phyloP scores from a whole-genome alignment of 2,797 vertebrate species.

The Sternotherus odoratus region DNA sequence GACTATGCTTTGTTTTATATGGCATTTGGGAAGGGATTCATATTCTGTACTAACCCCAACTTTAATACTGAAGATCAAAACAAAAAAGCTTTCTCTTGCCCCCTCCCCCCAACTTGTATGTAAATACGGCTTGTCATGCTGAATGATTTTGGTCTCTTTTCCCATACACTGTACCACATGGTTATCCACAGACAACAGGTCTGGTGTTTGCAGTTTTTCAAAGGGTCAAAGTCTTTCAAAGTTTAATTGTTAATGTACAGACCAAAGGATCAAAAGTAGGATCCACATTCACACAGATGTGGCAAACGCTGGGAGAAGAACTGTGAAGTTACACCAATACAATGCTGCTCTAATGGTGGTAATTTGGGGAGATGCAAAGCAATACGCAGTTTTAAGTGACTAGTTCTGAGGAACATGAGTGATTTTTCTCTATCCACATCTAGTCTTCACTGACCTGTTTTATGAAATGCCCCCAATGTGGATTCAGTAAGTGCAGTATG shows the following conservation, averaged over 20 bases:
- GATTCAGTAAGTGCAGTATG: not conserved
- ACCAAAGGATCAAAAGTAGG: constrained; percentile 67
- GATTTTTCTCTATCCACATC: not conserved
- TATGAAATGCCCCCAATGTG: not conserved
- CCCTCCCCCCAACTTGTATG: not conserved
- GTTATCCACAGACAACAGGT: constrained; percentile 63
- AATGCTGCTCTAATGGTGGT: constrained; percentile 1
- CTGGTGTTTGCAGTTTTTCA: constrained; percentile 63
- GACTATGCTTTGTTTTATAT: not conserved
- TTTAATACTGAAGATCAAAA: not conserved
- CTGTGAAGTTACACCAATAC: not conserved
- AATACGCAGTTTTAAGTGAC: constrained; percentile 20
- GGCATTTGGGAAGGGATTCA: constrained; percentile 43
- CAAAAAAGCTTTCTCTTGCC: not conserved
- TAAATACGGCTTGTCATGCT: constrained; percentile 20
- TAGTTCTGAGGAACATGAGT: not conserved
- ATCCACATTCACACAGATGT: constrained; percentile 48
- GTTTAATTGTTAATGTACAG: constrained; percentile 59
- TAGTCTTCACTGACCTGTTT: constrained; percentile 4
- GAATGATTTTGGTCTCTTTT: not conserved
- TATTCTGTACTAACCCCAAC: not conserved
- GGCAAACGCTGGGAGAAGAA: constrained; percentile 37
- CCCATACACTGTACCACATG: not conserved
- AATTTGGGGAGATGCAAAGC: constrained; percentile 22
- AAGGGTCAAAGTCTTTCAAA: constrained; percentile 71